Conservation (phyloP, 2,113 vertebrate species). For the Malurus melanocephalus region DNA sequence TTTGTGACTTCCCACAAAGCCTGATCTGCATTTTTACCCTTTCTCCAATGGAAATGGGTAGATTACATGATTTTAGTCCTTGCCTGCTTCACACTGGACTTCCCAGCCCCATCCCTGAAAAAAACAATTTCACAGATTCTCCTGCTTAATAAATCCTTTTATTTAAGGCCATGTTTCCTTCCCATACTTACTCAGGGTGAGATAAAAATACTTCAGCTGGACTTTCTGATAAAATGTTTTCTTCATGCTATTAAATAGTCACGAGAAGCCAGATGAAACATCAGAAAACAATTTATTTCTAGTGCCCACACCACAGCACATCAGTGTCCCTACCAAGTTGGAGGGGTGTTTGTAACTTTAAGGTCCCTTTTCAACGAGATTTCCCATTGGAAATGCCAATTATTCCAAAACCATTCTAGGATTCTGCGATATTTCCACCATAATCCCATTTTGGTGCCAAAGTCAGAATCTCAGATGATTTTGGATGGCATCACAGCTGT, state of each 20-base stretch:
- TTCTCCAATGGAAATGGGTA: background rate
- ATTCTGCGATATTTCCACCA: background rate
- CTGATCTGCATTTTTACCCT: background rate
- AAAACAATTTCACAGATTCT: background rate
- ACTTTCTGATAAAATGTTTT: background rate
- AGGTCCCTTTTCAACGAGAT: background rate
- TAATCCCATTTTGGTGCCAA: background rate
- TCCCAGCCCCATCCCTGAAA: background rate
- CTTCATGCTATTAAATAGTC: background rate
- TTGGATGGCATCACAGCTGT: background rate
- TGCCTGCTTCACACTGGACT: background rate
- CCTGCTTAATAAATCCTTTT: background rate
- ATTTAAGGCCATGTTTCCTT: background rate
- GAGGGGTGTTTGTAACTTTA: background rate
- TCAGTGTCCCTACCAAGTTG: background rate
- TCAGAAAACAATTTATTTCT: background rate
- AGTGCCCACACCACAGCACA: background rate
- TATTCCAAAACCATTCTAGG: background rate
- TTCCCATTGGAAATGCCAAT: no score
- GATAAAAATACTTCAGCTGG: background rate
- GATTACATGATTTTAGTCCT: background rate
- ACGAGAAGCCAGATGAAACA: background rate
- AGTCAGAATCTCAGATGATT: background rate
- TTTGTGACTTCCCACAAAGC: background rate
- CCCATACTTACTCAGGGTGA: background rate